Percentiles rank a stretch among this genome's conserved stretches.
Conservation (phyloP, 2,113 vertebrate species). For the Butastur rufipennis region DNA sequence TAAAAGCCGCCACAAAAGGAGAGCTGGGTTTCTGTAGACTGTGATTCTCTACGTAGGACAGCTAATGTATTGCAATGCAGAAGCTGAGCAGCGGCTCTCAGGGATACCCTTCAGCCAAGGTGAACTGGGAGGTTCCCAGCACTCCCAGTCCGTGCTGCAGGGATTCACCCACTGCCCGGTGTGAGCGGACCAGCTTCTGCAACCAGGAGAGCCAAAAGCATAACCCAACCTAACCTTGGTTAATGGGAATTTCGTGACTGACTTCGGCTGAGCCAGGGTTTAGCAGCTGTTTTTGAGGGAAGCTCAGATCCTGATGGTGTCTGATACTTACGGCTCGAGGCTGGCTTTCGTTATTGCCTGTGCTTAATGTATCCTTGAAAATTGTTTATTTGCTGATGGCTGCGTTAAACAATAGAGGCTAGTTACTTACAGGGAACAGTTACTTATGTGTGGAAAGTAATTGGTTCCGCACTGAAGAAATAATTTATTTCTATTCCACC, state of each 20-base stretch:
- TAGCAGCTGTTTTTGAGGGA: not conserved
- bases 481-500: not conserved
- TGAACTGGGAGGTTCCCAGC: not conserved
- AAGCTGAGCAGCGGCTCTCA: not conserved
- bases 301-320: not conserved
- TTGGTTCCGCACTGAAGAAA: not conserved
- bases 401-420: not conserved
- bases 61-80: accelerated
- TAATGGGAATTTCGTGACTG: not conserved
- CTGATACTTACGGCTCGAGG: not conserved
- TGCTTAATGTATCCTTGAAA: not conserved
- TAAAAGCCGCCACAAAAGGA: not conserved
- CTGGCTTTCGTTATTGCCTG: not conserved
- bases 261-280: not conserved
- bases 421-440: not conserved
- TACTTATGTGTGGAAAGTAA: not conserved
- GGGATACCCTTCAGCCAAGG: not conserved
- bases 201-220: not conserved
- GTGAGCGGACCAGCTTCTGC: not conserved
- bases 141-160: not conserved
- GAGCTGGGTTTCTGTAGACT: not conserved
- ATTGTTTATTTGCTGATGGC: not conserved
- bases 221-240: not conserved
- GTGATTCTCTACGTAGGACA: not conserved
- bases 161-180: accelerated